A percentile compares a stretch with the other conserved stretches of the same genome.
Evolutionary conservation across 2,888 invertebrate species (phyloP).

Genomic region (Stegana nigrithorax): DNA sequence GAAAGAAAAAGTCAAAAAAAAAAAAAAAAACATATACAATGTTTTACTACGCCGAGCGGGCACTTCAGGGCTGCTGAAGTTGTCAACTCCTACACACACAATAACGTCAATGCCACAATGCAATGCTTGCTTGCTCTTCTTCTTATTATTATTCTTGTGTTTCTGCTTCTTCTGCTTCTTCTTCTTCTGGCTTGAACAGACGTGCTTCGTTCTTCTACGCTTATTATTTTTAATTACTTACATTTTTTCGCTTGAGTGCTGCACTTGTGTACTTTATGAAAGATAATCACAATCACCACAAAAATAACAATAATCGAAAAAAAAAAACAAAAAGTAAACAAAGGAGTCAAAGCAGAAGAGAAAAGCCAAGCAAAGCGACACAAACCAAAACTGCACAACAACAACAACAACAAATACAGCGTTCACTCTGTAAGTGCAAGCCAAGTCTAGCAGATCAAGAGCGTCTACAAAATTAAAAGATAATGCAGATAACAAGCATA

Average conservation of each 20-base stretch:
- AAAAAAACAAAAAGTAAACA: conserved; percentile 17
- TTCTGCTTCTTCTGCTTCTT: background rate
- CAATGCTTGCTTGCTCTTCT: background rate
- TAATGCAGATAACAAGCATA: conserved; percentile 3
- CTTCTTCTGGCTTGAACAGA: conserved; percentile 1
- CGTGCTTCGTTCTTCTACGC: no score
- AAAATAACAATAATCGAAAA: background rate
- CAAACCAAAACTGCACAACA: no score
- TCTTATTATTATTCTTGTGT: background rate
- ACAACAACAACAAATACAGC: no score
- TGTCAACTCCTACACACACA: background rate
- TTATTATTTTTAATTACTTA: conserved; percentile 34
- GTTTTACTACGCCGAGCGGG: no score
- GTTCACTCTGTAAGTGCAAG: background rate
- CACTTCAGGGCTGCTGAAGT: background rate
- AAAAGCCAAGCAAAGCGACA: background rate
- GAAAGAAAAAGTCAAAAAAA: no score
- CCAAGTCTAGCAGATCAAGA: background rate
- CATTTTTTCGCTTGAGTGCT: conserved; percentile 29
- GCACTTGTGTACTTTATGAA: conserved; percentile 14
- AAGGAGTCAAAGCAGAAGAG: conserved; percentile 11
- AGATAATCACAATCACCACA: conserved; percentile 29
- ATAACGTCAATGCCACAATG: background rate
- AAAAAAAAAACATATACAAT: no score
- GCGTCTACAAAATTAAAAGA: background rate